These are phyloP conservation scores for Jordanella pulchra DNA, from an alignment of 2,797 vertebrate species.

Conservation along the genomic window DNA sequence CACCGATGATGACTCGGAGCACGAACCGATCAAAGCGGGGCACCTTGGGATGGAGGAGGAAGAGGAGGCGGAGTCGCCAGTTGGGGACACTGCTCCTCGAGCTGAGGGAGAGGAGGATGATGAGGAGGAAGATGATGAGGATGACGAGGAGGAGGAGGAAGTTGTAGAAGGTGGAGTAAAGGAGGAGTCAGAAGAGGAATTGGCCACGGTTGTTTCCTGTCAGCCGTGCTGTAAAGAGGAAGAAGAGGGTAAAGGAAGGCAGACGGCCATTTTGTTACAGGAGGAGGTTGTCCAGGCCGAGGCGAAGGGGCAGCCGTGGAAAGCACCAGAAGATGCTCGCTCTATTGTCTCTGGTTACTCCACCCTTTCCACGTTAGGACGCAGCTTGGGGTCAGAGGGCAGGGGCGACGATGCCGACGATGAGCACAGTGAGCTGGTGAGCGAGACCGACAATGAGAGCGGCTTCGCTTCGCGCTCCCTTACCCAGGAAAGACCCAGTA, in stretches of 20 bases:
- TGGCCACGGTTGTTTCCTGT: conserved; percentile 22
- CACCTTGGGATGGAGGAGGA: conserved; percentile 64
- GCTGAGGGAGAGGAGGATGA: conserved; percentile 72
- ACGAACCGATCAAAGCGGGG: conserved; percentile 80
- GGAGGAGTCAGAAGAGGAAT: conserved; percentile 55
- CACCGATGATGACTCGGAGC: conserved; percentile 95
- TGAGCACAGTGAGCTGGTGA: conserved; percentile 91
- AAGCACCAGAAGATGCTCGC: conserved; percentile 84
- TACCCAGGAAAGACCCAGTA: conserved; percentile 80
- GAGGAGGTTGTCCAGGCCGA: conserved; percentile 57
- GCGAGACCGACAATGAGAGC: conserved; percentile 93
- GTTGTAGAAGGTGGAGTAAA: conserved; percentile 53
- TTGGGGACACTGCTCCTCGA: conserved; percentile 66
- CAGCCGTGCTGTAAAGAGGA: conserved; percentile 49
- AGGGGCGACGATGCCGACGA: conserved; percentile 92
- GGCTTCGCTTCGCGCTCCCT: conserved; percentile 83
- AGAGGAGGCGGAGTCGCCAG: conserved; percentile 61
- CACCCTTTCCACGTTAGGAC: conserved; percentile 92
- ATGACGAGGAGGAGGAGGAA: conserved; percentile 63
- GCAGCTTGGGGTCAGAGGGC: conserved; percentile 87
- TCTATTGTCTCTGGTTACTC: conserved; percentile 97
- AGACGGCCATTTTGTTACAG: conserved; percentile 46
- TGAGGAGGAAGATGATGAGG: conserved; percentile 66
- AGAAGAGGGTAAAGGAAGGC: conserved; percentile 50
- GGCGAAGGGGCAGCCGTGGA: conserved; percentile 71